These are phyloP conservation scores for Odontocerum albicorne DNA, from an alignment of 2,888 invertebrate species.

Conservation along the genomic window DNA sequence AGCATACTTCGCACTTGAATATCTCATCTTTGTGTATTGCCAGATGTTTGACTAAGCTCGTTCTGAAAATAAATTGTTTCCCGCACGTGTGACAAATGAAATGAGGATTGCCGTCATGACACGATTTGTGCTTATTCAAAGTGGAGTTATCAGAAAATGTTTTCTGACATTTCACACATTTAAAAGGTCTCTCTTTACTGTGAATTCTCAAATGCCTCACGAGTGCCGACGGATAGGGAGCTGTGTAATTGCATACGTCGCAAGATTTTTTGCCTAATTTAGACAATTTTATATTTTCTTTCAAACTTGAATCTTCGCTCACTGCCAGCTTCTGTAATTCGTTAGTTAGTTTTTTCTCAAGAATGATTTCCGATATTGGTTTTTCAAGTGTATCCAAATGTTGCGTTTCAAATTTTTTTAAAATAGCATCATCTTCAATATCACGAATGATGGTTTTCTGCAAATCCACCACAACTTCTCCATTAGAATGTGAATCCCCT, in stretches of 20 bases:
- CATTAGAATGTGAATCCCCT: not conserved
- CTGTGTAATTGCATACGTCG: conserved; percentile 6
- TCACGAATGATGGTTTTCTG: not conserved
- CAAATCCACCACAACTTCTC: not conserved
- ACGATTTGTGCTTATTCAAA: conserved; percentile 8
- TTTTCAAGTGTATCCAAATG: not conserved
- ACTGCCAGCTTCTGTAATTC: not conserved
- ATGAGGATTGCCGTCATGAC: conserved; percentile 1
- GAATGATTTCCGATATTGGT: not conserved
- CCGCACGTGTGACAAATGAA: conserved; percentile 5
- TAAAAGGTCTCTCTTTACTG: conserved; percentile 5
- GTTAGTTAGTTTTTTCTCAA: not conserved
- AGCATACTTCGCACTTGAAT: conserved; percentile 3
- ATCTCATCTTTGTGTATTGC: conserved; percentile 6
- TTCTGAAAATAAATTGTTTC: conserved; percentile 3
- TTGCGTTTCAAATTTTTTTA: not conserved
- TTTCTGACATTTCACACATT: conserved; percentile 4
- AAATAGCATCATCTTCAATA: not conserved
- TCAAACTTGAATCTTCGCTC: not conserved
- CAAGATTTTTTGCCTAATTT: not conserved
- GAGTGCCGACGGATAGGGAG: conserved; percentile 11
- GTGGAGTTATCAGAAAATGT: conserved; percentile 1
- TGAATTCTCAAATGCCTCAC: conserved; percentile 4
- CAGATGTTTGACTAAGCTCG: conserved; percentile 6
- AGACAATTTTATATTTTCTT: not conserved